Evolutionary conservation across 2,888 invertebrate genomes (phyloP).

Genomic region (Epistrophe grossulariae): DNA sequence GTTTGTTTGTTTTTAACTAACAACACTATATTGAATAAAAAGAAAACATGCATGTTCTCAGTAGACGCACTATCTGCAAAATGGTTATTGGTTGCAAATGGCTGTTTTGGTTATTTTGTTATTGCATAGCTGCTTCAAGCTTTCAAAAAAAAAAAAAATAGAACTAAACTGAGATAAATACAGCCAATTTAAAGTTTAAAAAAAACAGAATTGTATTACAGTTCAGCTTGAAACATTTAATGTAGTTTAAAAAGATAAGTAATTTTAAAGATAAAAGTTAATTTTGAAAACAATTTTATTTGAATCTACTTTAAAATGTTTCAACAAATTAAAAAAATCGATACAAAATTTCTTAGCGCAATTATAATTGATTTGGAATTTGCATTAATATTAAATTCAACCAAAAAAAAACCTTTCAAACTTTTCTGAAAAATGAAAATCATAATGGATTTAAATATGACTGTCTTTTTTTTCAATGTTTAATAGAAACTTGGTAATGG

Average conservation of each 20-base stretch:
- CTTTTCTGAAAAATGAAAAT: not conserved
- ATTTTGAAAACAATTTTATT: no score
- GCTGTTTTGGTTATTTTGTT: conserved; percentile 22
- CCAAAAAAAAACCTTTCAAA: conserved; percentile 8
- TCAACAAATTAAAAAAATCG: no score
- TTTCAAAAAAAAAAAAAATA: not conserved
- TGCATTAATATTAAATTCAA: no score
- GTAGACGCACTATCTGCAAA: conserved; percentile 45
- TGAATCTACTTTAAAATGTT: no score
- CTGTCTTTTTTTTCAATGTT: not conserved
- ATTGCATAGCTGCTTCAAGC: not conserved
- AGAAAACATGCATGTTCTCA: conserved; percentile 34
- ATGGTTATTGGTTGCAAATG: conserved; percentile 45
- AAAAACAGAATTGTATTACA: not conserved
- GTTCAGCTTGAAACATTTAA: not conserved
- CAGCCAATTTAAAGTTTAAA: not conserved
- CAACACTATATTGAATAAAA: conserved; percentile 14
- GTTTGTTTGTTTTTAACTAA: conserved; percentile 17
- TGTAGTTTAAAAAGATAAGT: not conserved
- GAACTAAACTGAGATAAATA: not conserved
- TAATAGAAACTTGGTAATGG: conserved; percentile 53
- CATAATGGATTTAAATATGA: not conserved
- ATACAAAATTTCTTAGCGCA: no score
- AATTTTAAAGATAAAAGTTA: no score
- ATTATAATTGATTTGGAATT: no score